Base-by-base conservation (phyloP, 2,113 vertebrate genomes). In the Oncorhynchus clarkii region DNA sequence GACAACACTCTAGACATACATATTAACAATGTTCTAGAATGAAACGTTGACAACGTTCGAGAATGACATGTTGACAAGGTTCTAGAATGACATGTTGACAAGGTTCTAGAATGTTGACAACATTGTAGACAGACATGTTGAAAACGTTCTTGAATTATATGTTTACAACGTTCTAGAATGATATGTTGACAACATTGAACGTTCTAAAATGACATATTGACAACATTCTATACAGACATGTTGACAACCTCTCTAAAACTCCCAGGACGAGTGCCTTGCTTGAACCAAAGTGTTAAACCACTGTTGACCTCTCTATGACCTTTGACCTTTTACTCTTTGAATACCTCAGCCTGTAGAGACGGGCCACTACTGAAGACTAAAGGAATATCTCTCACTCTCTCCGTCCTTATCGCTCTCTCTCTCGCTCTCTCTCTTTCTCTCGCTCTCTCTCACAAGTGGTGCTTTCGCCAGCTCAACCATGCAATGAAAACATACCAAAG, bases 241-340 rank as follows among this genome's bases (percentile, higher is more conserved):
- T 96, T 95, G 95, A 54, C 94, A 94, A 95, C 96, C 94, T 96
- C 95, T 95, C 94, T 96, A 95, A 89, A 96, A 96, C 96, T 96
- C 96, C 95, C 95, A 97, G 96, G 96, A 99, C 84, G 97, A 99
- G 98, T 99, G 98, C 98, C 98, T 99, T 99, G 96, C 96, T 98
- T 98, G 92, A 97, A 99, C 98, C 97, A 98, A 99, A 99, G 97
- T 96, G 96, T 99, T 96, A 96, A 97, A 99, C 97, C 96, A 94
- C 96, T 95, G 95, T 97, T 96, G 95, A 99, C 97, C 96, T 99
- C 97, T 98, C 95, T 54, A 54, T 96, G 95, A 96, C 95, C 95
- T 94, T 97, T 95, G 96, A 95, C 90, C 95, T 97, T 94, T 97
- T 95, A 90, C 95, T 97, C 94, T 97, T 95, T 94, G 96, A 98